phyloP scores from a whole-genome alignment of 2,113 vertebrate species.

The Anguilla rostrata region DNA sequence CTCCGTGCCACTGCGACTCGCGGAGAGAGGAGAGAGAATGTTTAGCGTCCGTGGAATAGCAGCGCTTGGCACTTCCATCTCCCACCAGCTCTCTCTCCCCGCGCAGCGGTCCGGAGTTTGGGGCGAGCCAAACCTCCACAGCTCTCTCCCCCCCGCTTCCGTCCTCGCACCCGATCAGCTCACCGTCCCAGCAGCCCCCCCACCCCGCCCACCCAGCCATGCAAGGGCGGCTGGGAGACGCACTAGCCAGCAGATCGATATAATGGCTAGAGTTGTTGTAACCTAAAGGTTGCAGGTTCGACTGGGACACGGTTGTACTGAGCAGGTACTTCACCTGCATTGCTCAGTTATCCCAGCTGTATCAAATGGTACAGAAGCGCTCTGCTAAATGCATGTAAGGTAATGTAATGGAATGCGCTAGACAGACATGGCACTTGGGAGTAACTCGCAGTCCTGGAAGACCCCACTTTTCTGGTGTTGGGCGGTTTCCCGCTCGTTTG shows the following conservation, averaged over 20 bases:
- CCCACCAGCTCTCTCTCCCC: slow-evolving; percentile 51
- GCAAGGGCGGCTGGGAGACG: too few species aligned
- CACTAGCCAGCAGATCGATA: too few species aligned
- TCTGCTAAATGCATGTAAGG: too few species aligned
- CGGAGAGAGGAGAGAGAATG: background rate
- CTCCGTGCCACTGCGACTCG: background rate
- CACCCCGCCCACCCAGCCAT: too few species aligned
- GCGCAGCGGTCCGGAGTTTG: slow-evolving; percentile 58
- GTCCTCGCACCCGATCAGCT: slow-evolving; percentile 51
- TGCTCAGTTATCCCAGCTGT: too few species aligned
- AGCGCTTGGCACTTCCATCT: slow-evolving; percentile 46
- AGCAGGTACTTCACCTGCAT: too few species aligned
- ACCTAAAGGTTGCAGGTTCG: too few species aligned
- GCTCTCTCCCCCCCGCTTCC: slow-evolving; percentile 45
- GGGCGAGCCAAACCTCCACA: slow-evolving; percentile 56
- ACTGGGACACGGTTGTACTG: too few species aligned
- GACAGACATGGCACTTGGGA: background rate
- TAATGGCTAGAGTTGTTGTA: too few species aligned
- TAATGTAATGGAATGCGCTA: too few species aligned
- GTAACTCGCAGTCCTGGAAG: background rate
- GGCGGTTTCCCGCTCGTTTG: too few species aligned
- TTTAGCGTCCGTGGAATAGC: slow-evolving; percentile 41
- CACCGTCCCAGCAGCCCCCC: slow-evolving; percentile 21
- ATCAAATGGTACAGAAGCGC: too few species aligned
- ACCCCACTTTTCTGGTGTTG: background rate